A percentile compares a stretch with the other conserved stretches of the same genome.
phyloP scores from a whole-genome alignment of 2,888 invertebrate species.

The Ormia ochracea region DNA sequence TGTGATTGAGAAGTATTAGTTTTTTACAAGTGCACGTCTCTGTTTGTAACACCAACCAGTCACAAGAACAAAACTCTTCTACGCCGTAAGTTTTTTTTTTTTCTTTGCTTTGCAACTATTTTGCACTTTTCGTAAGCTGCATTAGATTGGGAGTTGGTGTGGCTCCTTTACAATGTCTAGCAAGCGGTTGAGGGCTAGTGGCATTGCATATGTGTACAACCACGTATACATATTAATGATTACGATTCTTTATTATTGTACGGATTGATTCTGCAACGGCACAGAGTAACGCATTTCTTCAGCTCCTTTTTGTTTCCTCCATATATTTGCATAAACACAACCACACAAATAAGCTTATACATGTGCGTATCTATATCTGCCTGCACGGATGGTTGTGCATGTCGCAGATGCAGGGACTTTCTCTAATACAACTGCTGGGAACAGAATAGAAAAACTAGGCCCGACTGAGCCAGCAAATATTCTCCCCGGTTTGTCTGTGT shows the following conservation, averaged over 20 bases:
- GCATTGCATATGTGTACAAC: not conserved
- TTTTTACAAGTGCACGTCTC: not conserved
- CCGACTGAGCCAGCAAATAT: not conserved
- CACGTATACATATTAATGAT: not conserved
- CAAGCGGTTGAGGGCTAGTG: not conserved
- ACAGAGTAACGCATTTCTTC: slow-evolving; percentile 55
- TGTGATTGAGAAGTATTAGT: not conserved
- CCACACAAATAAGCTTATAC: not conserved
- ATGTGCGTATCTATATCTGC: not conserved
- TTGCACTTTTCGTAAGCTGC: slow-evolving; percentile 9
- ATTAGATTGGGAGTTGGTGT: slow-evolving; percentile 12
- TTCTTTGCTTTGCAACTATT: slow-evolving; percentile 1
- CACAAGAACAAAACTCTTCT: not conserved
- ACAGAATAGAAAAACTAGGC: slow-evolving; percentile 40
- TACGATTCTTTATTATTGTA: slow-evolving; percentile 46
- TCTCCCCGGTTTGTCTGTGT: not conserved
- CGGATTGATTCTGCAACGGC: slow-evolving; percentile 51
- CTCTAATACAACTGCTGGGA: slow-evolving; percentile 17
- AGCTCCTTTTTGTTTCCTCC: slow-evolving; percentile 43
- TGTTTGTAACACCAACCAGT: not conserved
- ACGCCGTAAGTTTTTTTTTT: not conserved
- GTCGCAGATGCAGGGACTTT: not conserved
- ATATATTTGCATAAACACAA: slow-evolving; percentile 28
- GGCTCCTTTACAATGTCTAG: slow-evolving; percentile 1
- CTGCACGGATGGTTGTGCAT: not conserved